Conservation (phyloP, 1,140 invertebrate species). For the Drosophila baimaii region DNA sequence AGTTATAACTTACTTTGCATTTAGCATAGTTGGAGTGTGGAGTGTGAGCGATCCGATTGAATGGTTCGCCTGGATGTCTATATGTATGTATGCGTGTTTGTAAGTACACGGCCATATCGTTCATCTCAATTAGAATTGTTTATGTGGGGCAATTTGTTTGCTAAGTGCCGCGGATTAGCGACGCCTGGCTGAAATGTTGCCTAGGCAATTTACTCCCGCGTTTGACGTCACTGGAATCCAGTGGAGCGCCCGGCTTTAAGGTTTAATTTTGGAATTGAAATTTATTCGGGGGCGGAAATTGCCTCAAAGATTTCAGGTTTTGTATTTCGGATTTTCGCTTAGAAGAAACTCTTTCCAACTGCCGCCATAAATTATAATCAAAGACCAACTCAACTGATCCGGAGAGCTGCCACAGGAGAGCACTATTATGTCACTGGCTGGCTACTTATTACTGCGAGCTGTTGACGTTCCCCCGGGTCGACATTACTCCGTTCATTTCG, state of each 20-base stretch:
- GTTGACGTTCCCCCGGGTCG: slow-evolving; percentile 33
- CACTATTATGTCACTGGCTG: slow-evolving; percentile 57
- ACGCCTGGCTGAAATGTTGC: slow-evolving; percentile 47
- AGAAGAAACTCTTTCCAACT: background rate
- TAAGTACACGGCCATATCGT: slow-evolving; percentile 63
- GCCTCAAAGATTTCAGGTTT: slow-evolving; percentile 10
- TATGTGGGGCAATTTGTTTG: slow-evolving; percentile 79
- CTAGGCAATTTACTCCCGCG: slow-evolving; percentile 42
- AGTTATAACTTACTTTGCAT: slow-evolving; percentile 62
- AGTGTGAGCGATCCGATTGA: slow-evolving; percentile 36
- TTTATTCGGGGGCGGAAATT: slow-evolving; percentile 48
- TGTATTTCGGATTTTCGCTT: background rate
- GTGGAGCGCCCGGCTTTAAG: slow-evolving; percentile 27
- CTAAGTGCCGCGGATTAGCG: slow-evolving; percentile 73
- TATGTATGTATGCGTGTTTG: slow-evolving; percentile 3
- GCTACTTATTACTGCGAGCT: slow-evolving; percentile 65
- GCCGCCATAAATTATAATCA: slow-evolving; percentile 66
- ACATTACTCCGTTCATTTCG: slow-evolving; percentile 71
- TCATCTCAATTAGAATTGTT: slow-evolving; percentile 80
- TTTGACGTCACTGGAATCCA: slow-evolving; percentile 55
- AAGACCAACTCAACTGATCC: slow-evolving; percentile 33
- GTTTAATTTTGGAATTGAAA: slow-evolving; percentile 59
- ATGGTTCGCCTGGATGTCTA: slow-evolving; percentile 32
- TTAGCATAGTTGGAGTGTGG: slow-evolving; percentile 57
- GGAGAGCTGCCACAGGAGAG: slow-evolving; percentile 17